phyloP scores from a whole-genome alignment of 2,113 vertebrate species.

The Nothocercus julius region DNA sequence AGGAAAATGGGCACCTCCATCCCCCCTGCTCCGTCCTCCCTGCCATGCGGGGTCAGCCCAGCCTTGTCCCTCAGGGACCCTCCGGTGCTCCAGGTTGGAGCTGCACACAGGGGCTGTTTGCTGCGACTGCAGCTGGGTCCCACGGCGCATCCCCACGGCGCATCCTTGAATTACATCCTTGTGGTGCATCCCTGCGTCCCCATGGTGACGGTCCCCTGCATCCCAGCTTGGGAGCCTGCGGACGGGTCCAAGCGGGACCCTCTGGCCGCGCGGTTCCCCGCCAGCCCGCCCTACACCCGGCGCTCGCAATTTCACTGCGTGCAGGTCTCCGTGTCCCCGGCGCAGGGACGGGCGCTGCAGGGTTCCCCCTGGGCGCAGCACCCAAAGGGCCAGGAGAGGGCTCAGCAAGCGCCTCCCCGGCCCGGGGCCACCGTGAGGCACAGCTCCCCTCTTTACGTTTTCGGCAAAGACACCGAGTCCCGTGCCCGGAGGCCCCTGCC shows the following conservation, averaged over 20 bases:
- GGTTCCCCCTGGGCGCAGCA: accelerated
- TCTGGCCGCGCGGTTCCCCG: not conserved
- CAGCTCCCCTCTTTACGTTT: no score
- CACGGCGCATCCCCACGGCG: not conserved
- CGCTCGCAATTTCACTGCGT: no score
- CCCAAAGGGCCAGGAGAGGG: not conserved
- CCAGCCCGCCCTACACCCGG: no score
- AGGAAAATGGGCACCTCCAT: not conserved
- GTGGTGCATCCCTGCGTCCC: no score
- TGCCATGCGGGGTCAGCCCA: not conserved
- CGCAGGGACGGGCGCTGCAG: no score
- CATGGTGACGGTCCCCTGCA: no score
- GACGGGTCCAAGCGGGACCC: no score
- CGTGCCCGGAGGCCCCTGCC: not conserved
- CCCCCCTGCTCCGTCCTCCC: not conserved
- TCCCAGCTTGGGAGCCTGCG: no score
- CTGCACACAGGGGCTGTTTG: not conserved
- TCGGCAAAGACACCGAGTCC: not conserved
- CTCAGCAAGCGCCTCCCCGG: accelerated
- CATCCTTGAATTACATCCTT: no score
- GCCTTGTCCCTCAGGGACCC: no score
- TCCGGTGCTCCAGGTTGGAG: not conserved
- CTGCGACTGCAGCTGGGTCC: not conserved
- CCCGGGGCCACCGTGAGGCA: no score
- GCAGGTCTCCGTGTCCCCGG: not conserved